phyloP scores from a whole-genome alignment of 64 coral and sea anemone species.

The Acropora yongei region DNA sequence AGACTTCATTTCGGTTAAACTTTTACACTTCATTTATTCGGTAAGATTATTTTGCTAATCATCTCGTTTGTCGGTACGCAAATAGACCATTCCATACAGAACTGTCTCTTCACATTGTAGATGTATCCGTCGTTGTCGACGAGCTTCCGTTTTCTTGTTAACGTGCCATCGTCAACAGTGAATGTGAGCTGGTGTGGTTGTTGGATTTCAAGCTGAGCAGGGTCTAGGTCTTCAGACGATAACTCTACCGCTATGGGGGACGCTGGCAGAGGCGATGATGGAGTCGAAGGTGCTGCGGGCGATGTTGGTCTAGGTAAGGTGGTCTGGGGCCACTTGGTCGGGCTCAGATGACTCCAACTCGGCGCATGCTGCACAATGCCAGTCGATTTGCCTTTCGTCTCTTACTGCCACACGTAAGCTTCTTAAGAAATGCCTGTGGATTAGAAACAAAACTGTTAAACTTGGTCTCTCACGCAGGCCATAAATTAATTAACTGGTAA shows the following conservation, averaged over 20 bases:
- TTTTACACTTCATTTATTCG: too few species aligned
- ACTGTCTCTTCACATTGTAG: slow-evolving; percentile 16
- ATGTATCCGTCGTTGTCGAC: slow-evolving; percentile 27
- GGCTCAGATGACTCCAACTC: neutral
- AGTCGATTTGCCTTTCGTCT: neutral
- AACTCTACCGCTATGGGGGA: slow-evolving; percentile 16
- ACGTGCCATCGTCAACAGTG: slow-evolving; percentile 28
- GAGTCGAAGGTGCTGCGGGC: too few species aligned
- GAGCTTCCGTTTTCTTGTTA: slow-evolving; percentile 23
- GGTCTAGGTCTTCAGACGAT: slow-evolving; percentile 5
- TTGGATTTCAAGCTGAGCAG: slow-evolving; percentile 8
- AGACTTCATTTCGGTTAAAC: too few species aligned
- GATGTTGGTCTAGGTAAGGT: too few species aligned
- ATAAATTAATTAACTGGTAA: slow-evolving; percentile 12
- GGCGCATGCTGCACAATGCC: neutral
- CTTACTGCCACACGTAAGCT: neutral
- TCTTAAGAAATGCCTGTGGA: slow-evolving; percentile 19
- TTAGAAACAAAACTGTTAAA: neutral
- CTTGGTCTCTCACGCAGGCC: neutral
- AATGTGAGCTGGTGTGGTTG: slow-evolving; percentile 12
- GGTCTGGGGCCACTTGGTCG: slow-evolving; percentile 11
- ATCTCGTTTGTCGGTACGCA: too few species aligned
- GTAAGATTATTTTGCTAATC: too few species aligned
- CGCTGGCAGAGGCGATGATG: neutral
- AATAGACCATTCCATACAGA: too few species aligned